Conservation (phyloP, 2,113 vertebrate genomes). For the Odocoileus hemionus region DNA sequence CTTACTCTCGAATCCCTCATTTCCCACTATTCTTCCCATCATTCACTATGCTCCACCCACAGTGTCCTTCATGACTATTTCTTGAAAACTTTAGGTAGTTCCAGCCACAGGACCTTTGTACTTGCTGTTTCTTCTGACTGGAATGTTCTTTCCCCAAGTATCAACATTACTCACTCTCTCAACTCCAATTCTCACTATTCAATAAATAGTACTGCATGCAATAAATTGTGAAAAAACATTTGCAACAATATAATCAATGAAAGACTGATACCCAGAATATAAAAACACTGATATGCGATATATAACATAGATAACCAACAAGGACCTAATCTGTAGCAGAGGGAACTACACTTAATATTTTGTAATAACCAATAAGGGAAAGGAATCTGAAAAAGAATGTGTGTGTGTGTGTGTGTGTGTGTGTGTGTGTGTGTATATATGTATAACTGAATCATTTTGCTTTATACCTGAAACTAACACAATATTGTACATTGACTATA, state of each 20-base stretch:
- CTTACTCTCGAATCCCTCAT: neutral
- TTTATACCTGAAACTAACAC: neutral
- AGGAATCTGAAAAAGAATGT: neutral
- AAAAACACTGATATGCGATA: neutral
- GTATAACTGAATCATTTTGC: neutral
- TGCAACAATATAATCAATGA: neutral
- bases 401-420: too few species aligned
- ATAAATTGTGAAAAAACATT: neutral
- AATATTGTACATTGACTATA: neutral
- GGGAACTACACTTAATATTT: neutral
- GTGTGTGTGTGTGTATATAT: neutral
- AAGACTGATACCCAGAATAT: neutral
- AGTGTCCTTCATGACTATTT: neutral
- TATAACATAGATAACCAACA: neutral
- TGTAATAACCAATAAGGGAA: neutral
- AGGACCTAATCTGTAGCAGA: neutral
- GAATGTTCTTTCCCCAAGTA: neutral
- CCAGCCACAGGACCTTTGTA: neutral
- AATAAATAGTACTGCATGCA: neutral
- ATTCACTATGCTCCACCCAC: neutral
- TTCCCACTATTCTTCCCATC: neutral
- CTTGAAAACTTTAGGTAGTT: neutral
- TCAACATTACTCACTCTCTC: neutral
- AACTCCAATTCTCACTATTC: neutral
- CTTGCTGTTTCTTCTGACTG: neutral